Evolutionary conservation across 2,888 invertebrate genomes (phyloP), one percentile per base, ranked within the genome.

Genomic region (Dermolepida albohirtum): DNA sequence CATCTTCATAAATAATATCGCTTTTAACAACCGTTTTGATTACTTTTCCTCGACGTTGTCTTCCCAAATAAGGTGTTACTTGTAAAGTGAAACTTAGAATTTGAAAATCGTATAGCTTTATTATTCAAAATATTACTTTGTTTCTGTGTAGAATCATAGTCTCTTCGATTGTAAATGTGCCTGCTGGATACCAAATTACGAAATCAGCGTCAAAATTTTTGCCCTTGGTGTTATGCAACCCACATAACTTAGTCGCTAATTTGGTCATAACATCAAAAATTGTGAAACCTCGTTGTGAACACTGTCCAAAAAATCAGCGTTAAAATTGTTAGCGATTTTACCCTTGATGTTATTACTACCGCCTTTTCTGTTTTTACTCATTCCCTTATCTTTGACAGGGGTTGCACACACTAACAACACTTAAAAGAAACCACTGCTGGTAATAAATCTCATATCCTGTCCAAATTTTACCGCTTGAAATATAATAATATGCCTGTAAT

Each of bases 221-320:
- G 0, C 92, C 91, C 79, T 92, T 92, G 1, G 83, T 80, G 12
- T 84, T 76, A 65, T 88, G 84, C 16, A 92, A 80, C 0, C 89
- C 88, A 71, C 89, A 89, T 1, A 92, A 80, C 69, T 84, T 81
- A 0, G 92, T 89, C 0, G 92, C 89, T 17, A 85, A 86, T 12
- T 82, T 78, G 67, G 89, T 88, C 81, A 92, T 85, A 59, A 92
- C 81, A 43, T 89, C 85, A 0, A 80, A 80, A 8, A 92, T 75
- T 7, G 82, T 81, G 4, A 90, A 80, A 0, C 86, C 87, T 12
- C 89, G 84, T 10, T 81, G 76, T 43, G 83, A 83, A 0, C 88
- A 89, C 85, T 0, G 90, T 91, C 92, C 92, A 92, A 69, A 91
- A 87, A 57, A 91, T 76, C n/a, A n/a, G n/a, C n/a, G n/a, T n/a